phyloP scores from a whole-genome alignment of 2,113 vertebrate species.

The Nymphicus hollandicus region DNA sequence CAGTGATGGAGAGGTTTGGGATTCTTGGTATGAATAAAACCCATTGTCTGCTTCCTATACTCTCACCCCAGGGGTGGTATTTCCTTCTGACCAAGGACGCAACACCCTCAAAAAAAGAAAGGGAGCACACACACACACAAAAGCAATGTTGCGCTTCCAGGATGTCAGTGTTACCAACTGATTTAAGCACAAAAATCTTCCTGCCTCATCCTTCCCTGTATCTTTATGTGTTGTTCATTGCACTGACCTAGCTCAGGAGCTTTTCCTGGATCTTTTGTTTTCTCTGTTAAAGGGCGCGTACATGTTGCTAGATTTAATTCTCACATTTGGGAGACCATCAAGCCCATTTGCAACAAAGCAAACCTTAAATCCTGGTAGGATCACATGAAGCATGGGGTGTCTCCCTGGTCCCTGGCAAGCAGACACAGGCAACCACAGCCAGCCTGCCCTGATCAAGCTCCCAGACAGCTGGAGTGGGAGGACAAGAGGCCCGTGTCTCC shows the following conservation, averaged over 20 bases:
- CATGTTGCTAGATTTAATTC: not conserved
- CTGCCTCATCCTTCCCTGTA: not conserved
- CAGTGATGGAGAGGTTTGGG: not conserved
- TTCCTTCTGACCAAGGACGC: not conserved
- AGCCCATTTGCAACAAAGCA: not conserved
- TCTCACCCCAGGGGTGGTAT: not conserved
- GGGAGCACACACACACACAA: not conserved
- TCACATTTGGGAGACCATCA: accelerated
- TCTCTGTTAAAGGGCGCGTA: accelerated
- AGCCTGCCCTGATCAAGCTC: not conserved
- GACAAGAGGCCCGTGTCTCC: not conserved
- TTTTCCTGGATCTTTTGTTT: not conserved
- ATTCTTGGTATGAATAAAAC: not conserved
- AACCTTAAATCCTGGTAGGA: not conserved
- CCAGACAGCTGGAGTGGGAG: not conserved
- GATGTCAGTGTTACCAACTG: not conserved
- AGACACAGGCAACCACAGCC: not conserved
- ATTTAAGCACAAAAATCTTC: not conserved
- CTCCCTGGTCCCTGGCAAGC: not conserved
- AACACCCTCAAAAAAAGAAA: not conserved
- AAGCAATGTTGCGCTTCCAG: not conserved
- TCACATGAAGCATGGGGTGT: not conserved
- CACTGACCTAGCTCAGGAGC: not conserved
- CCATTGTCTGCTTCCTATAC: not conserved
- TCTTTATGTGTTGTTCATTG: not conserved